These are phyloP conservation scores for Eumeta japonica DNA, from an alignment of 1,140 invertebrate genomes.

Conservation along the genomic window DNA sequence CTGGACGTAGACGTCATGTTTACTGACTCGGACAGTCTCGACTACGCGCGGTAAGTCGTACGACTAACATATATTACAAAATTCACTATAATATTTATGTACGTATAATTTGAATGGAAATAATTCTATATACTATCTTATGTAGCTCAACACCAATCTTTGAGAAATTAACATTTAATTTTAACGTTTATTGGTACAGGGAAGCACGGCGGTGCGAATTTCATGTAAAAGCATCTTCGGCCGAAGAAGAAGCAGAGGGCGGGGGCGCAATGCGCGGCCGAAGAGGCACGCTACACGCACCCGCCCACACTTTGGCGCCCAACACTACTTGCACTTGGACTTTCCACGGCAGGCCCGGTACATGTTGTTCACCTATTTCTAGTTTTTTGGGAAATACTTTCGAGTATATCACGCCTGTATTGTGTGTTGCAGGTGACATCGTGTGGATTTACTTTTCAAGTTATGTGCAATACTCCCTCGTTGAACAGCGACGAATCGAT, in stretches of 20 bases:
- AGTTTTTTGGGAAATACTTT: not conserved
- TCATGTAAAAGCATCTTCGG: constrained; percentile 64
- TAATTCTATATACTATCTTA: not conserved
- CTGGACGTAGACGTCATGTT: constrained; percentile 85
- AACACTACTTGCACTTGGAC: constrained; percentile 85
- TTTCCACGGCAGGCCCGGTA: constrained; percentile 69
- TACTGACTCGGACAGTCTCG: constrained; percentile 71
- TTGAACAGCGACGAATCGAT: constrained; percentile 50
- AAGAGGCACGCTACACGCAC: constrained; percentile 70
- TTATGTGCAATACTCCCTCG: constrained; percentile 72
- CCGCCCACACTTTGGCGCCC: constrained; percentile 78
- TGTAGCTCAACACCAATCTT: not conserved
- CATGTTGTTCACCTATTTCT: too few relatives aligned
- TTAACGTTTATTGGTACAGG: constrained; percentile 15
- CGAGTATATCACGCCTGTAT: not conserved
- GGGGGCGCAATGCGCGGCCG: constrained; percentile 49
- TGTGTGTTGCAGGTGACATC: constrained; percentile 61
- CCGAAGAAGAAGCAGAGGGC: constrained; percentile 24
- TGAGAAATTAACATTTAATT: not conserved
- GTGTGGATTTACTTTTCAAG: constrained; percentile 87
- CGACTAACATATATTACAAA: too few relatives aligned
- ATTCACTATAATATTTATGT: not conserved
- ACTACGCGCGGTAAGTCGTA: constrained; percentile 45
- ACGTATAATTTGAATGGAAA: constrained; percentile 1
- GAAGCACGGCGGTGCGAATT: constrained; percentile 66